Evolutionary conservation across 2,888 invertebrate genomes (phyloP), one percentile per base, ranked within the genome.

Genomic region (Dioctria linearis): DNA sequence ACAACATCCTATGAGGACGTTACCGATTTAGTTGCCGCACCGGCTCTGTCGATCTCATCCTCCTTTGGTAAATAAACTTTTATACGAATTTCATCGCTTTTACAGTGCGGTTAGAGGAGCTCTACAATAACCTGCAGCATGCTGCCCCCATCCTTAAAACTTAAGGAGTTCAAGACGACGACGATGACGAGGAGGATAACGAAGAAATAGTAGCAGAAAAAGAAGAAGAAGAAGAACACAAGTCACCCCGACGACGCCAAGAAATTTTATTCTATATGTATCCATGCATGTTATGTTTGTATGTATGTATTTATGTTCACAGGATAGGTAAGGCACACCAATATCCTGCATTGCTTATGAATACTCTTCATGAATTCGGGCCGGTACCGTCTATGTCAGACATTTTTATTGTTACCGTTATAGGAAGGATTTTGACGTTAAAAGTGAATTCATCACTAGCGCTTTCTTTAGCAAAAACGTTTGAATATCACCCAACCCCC

Each of bases 381-480:
- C 42, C 73, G 42, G n/a, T 37, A 54, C 59, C 43, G 5, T 42
- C n/a, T n/a, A 39, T 73, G 42, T 59, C 42, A 73, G 73, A 59
- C 73, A 13, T 3, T 73, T 73, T 73, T 73, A 73, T 73, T 57
- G 59, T 57, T n/a, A 37, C 51, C 73, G 39, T 57, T 57, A 54
- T 37, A 25, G 73, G 73, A 57, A 59, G 73, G 57, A 54, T 59
- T 59, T 73, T 43, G 25, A 73, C 57, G 57, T 73, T 73, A 73
- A 73, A 73, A 73, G 73, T 57, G 73, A 73, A 73, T 73, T 73
- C 57, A 73, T 73, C 73, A 73, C 42, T 39, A 57, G 39, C 57
- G 54, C 43, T 73, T 73, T 57, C 73, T 73, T 73, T 51, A 42
- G 49, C 59, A 59, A 57, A 57, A 57, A 39, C 51, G 71, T 37